Percentiles rank a stretch among this genome's conserved stretches.
Evolutionary conservation across 2,888 invertebrate species (phyloP).

Genomic region (Eupsilia transversa): DNA sequence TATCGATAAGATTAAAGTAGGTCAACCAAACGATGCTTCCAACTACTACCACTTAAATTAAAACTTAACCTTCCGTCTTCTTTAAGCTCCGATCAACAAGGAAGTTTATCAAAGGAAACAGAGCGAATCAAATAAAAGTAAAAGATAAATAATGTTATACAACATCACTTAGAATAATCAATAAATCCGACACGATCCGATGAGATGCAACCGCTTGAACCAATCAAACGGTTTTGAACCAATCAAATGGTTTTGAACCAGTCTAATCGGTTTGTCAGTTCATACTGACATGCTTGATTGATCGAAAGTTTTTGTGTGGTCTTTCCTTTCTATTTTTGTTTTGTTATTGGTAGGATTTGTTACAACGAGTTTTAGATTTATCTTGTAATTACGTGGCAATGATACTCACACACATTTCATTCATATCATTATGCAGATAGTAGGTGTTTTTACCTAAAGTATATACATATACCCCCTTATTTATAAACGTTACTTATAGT

Average conservation of each 20-base stretch:
- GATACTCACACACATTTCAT: not conserved
- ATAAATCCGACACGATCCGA: constrained; percentile 54
- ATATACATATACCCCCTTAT: not conserved
- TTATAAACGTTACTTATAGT: not conserved
- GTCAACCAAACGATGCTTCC: not conserved
- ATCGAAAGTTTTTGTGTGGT: constrained; percentile 2
- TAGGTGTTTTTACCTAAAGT: not conserved
- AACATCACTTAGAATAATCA: constrained; percentile 66
- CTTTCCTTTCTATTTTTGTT: constrained; percentile 1
- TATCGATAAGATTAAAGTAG: not conserved
- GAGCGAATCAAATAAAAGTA: constrained; percentile 64
- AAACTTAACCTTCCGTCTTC: constrained; percentile 18
- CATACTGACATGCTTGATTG: constrained; percentile 55
- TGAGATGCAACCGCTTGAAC: constrained; percentile 56
- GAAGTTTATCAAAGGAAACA: constrained; percentile 52
- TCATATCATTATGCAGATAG: not conserved
- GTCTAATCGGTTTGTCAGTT: constrained; percentile 57
- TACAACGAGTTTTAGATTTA: not conserved
- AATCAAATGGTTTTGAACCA: constrained; percentile 55
- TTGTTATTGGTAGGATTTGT: not conserved
- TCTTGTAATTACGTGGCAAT: not conserved
- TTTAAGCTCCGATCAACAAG: constrained; percentile 27
- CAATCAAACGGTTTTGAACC: constrained; percentile 55
- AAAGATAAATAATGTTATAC: constrained; percentile 53
- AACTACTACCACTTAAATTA: not conserved